A percentile compares a stretch with the other conserved stretches of the same genome.
These are phyloP conservation scores for Larimichthys crocea DNA, from an alignment of 2,113 vertebrate genomes.

Conservation along the genomic window DNA sequence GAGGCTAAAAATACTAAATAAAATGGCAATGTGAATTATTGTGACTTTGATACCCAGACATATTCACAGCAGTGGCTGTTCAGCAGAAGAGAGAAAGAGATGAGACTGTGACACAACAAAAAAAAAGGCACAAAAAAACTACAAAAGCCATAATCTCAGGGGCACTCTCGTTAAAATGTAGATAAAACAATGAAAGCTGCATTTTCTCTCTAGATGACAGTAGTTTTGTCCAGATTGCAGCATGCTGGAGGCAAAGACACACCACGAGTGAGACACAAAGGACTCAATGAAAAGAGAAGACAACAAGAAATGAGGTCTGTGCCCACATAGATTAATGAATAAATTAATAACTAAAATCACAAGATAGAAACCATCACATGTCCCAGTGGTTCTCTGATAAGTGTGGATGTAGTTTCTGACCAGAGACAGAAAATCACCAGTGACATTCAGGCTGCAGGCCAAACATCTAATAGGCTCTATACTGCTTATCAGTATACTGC, in stretches of 20 bases:
- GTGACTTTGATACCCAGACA: neutral
- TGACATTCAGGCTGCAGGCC: constrained; percentile 65
- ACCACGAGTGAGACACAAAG: neutral
- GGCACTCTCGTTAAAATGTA: constrained; percentile 27
- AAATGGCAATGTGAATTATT: neutral
- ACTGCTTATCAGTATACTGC: constrained; percentile 65
- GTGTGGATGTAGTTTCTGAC: constrained; percentile 51
- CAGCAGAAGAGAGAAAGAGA: neutral
- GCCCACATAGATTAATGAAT: constrained; percentile 45
- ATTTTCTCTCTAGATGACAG: constrained; percentile 36
- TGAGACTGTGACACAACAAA: neutral
- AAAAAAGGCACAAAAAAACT: neutral
- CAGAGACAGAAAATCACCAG: constrained; percentile 57
- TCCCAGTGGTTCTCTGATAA: constrained; percentile 39
- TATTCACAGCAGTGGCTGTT: neutral
- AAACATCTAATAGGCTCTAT: constrained; percentile 66
- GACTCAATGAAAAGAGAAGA: constrained; percentile 17
- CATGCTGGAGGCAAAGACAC: constrained; percentile 24
- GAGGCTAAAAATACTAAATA: neutral
- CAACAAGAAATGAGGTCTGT: constrained; percentile 23
- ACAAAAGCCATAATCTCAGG: constrained; percentile 14
- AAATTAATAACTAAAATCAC: constrained; percentile 34
- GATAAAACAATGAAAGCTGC: constrained; percentile 30
- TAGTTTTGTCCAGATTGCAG: constrained; percentile 21
- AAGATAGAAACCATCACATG: constrained; percentile 19